Evolutionary conservation across 2,113 vertebrate genomes (phyloP).

Genomic region (Anoura caudifer): DNA sequence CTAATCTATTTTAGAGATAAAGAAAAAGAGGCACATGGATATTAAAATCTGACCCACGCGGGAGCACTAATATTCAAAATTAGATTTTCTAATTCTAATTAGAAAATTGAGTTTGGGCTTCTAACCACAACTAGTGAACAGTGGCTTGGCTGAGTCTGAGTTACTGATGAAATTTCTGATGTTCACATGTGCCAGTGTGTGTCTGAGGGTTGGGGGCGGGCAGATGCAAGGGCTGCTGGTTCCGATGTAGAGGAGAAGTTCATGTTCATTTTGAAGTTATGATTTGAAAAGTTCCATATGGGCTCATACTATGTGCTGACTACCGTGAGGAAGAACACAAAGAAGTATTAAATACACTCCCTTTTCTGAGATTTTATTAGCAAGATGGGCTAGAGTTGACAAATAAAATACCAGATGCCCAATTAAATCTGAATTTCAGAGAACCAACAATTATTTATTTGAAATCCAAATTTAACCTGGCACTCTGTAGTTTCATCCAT

Average conservation of each 20-base stretch:
- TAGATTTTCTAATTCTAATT: background rate
- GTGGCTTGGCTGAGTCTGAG: background rate
- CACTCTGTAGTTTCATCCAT: background rate
- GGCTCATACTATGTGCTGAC: rapidly evolving
- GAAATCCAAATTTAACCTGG: background rate
- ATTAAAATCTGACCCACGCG: background rate
- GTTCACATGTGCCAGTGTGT: background rate
- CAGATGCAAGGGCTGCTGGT: background rate
- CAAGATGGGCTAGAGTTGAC: background rate
- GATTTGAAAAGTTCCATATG: background rate
- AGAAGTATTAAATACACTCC: background rate
- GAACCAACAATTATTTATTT: background rate
- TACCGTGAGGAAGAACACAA: background rate
- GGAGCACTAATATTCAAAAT: background rate
- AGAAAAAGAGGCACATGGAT: background rate
- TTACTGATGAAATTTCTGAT: background rate
- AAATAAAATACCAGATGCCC: background rate
- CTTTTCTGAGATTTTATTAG: background rate
- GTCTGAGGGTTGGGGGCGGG: rapidly evolving
- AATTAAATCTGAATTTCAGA: background rate
- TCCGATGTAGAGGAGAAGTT: background rate
- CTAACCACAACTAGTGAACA: background rate
- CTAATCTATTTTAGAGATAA: background rate
- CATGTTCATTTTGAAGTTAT: background rate
- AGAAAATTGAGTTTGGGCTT: background rate